Percentiles rank a stretch among this genome's conserved stretches.
These are phyloP conservation scores for Hydrolagus colliei DNA, from an alignment of 2,797 vertebrate species.

Conservation along the genomic window DNA sequence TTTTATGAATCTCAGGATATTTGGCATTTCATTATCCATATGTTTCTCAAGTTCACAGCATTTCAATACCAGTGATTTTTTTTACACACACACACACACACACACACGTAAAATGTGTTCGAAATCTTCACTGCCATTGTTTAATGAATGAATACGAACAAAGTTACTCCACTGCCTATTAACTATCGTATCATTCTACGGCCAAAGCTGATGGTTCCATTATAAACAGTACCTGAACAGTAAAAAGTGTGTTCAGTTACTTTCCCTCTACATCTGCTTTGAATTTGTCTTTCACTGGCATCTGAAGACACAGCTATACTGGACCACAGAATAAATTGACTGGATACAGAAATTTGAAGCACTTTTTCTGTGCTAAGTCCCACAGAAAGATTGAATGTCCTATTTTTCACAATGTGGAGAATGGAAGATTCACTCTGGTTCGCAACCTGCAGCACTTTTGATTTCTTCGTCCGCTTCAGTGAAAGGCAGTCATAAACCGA, in stretches of 20 bases:
- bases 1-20: conserved; percentile 10
- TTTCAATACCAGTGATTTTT: not conserved
- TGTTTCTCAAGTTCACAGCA: not conserved
- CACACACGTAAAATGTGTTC: not conserved
- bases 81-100: not conserved
- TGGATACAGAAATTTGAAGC: conserved; percentile 37
- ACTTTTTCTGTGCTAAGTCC: conserved; percentile 22
- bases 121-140: not conserved
- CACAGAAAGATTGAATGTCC: conserved; percentile 24
- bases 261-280: conserved; percentile 63
- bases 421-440: not conserved
- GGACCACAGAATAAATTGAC: conserved; percentile 50
- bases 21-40: conserved; percentile 20
- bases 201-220: conserved; percentile 18
- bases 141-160: conserved; percentile 25
- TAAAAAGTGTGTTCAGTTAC: conserved; percentile 35
- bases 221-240: conserved; percentile 23
- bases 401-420: conserved; percentile 1
- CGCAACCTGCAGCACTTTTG: not conserved
- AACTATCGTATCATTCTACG: conserved; percentile 13
- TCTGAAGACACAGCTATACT: conserved; percentile 51
- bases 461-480: conserved; percentile 1
- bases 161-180: not conserved
- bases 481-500: not conserved
- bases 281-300: conserved; percentile 63